phyloP scores from a whole-genome alignment of 2,888 invertebrate genomes.

The Drosophila barbarae region DNA sequence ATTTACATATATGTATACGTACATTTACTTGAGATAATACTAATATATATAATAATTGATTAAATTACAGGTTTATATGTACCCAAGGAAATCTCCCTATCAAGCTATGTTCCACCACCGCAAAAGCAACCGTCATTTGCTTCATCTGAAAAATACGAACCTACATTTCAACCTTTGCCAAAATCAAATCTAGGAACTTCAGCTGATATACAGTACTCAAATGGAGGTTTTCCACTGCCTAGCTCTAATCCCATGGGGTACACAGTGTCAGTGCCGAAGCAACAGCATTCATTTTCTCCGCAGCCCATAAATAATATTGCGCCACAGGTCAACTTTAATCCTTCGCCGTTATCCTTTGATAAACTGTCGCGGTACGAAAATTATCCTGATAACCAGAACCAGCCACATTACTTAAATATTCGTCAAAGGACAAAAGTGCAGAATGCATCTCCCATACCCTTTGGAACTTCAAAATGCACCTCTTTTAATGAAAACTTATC shows the following conservation, averaged over 20 bases:
- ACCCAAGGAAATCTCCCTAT: constrained; percentile 78
- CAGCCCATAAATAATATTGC: constrained; percentile 46
- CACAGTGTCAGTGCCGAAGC: constrained; percentile 46
- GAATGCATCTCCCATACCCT: constrained; percentile 73
- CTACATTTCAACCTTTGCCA: neutral
- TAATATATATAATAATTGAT: neutral
- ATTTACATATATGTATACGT: neutral
- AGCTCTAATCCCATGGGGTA: constrained; percentile 23
- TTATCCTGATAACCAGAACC: constrained; percentile 34
- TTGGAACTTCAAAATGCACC: constrained; percentile 21
- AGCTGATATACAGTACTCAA: neutral
- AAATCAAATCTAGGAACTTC: neutral
- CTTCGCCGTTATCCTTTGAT: constrained; percentile 76
- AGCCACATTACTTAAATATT: constrained; percentile 28
- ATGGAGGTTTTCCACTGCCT: constrained; percentile 31
- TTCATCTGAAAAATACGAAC: neutral
- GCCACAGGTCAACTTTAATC: constrained; percentile 72
- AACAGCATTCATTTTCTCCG: constrained; percentile 52
- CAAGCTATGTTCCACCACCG: constrained; percentile 77
- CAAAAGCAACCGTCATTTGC: constrained; percentile 41
- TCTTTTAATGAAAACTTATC: constrained; percentile 5
- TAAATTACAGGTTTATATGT: constrained; percentile 74
- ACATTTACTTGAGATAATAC: neutral
- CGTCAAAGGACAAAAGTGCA: constrained; percentile 50
- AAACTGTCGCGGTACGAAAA: constrained; percentile 77